Base-by-base conservation (phyloP, 2,797 vertebrate species). In the Diplodus sargus region DNA sequence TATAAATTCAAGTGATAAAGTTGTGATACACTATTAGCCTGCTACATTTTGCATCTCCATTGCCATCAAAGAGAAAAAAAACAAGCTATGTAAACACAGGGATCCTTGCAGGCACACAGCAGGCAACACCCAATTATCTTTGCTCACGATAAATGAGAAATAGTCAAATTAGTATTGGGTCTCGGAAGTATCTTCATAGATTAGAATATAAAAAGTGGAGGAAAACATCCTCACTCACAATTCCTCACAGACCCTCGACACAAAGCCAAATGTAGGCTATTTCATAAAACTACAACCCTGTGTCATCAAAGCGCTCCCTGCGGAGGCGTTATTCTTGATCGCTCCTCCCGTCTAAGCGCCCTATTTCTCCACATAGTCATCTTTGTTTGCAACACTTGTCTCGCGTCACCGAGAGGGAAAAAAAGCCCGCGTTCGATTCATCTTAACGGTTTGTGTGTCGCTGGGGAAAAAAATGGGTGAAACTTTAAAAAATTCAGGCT, bases 211-310 rank as follows among this genome's bases (percentile, higher is more conserved):
- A 83, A 85, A 86, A 83, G 79, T 59, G 51, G 71, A 81, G 85
- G 81, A 83, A 91, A 91, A 90, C 81, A 84, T 89, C 57, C 75
- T 78, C 78, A 65, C 76, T 77, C 85, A 51, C 62, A 68, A 87
- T 89, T 92, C 83, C 81, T 91, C 85, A 79, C 87, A 92, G 90
- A 89, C 86, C 89, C 85, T 89, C 86, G 66, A 89, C 87, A 90
- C 91, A 90, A 90, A 90, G 83, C 85, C 88, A 92, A 94, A 94
- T 92, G 90, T 92, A 91, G 90, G 91, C 90, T 92, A 92, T 92
- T 90, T 91, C 81, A 90, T 91, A 91, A 93, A 94, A 93, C 90
- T 91, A 93, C 89, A 92, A 93, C 82, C 86, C 84, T 23, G 22
- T 86, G 89, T 88, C 92, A 92, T 94, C 92, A 94, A 93, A 92